Percentiles rank a stretch among this genome's conserved stretches.
Conservation (phyloP, 2,113 vertebrate genomes). For the Entomyzon cyanotis region DNA sequence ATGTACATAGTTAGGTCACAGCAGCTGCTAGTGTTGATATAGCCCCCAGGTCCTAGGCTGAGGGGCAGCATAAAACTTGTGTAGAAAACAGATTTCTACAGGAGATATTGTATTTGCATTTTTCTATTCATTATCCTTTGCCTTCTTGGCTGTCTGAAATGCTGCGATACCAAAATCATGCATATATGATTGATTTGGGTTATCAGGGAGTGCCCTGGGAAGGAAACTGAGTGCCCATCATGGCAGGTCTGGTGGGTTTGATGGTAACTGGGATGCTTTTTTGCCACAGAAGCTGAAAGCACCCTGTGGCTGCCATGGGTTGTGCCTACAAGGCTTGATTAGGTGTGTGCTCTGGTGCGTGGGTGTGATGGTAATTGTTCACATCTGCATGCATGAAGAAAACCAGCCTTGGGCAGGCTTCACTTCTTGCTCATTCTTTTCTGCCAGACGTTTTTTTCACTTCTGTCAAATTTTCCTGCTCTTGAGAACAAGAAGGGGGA, state of each 20-base stretch:
- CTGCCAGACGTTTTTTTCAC: background rate
- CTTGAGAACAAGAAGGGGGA: background rate
- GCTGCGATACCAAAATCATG: background rate
- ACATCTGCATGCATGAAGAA: background rate
- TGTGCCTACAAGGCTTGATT: background rate
- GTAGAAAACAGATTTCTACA: background rate
- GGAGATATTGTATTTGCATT: background rate
- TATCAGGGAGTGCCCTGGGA: background rate
- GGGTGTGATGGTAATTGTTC: background rate
- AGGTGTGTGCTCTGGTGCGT: background rate
- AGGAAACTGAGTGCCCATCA: background rate
- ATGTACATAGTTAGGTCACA: background rate
- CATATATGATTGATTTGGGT: background rate
- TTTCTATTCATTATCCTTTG: background rate
- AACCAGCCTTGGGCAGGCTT: background rate
- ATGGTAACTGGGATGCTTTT: background rate
- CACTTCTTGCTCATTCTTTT: background rate
- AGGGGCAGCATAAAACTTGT: background rate
- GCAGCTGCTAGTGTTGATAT: background rate
- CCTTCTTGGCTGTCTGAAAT: background rate
- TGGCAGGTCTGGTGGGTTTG: background rate
- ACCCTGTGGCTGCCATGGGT: background rate
- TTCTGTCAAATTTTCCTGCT: background rate
- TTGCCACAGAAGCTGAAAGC: background rate
- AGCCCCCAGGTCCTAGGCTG: background rate